Conservation (phyloP, 2,797 vertebrate species). For the Scyliorhinus canicula region DNA sequence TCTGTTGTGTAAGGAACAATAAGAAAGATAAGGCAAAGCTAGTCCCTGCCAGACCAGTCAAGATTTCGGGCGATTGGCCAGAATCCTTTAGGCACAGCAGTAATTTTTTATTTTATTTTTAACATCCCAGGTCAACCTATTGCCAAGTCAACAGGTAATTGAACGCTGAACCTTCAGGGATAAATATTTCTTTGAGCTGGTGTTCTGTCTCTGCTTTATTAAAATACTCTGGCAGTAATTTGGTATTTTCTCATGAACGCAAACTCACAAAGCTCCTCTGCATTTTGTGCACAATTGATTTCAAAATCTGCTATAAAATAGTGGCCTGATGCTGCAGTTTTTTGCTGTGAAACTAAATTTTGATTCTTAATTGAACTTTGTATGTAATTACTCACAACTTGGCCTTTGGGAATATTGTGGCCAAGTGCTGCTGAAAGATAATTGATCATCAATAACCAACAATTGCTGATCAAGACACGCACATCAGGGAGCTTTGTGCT, state of each 20-base stretch:
- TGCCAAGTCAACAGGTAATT: slow-evolving; percentile 31
- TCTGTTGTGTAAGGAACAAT: neutral
- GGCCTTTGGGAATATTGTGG: neutral
- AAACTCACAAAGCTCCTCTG: slow-evolving; percentile 3
- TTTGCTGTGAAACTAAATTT: neutral
- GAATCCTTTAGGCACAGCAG: neutral
- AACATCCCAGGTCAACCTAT: slow-evolving; percentile 22
- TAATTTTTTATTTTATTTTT: slow-evolving; percentile 1
- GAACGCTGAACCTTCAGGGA: neutral
- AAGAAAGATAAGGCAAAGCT: neutral
- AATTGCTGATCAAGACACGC: neutral
- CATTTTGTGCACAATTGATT: neutral
- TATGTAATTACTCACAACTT: neutral
- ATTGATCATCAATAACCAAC: neutral
- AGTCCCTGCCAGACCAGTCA: neutral
- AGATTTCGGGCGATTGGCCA: neutral
- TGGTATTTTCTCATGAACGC: neutral
- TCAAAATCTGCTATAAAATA: neutral
- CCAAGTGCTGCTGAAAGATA: neutral
- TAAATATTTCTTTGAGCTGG: neutral
- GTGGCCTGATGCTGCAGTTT: neutral
- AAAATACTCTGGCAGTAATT: neutral
- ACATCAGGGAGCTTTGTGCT: neutral
- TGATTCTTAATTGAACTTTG: neutral
- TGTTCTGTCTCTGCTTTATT: neutral